Evolutionary conservation across 2,888 invertebrate genomes (phyloP), one percentile per base, ranked within the genome.

Genomic region (Lochmaea crataegi): DNA sequence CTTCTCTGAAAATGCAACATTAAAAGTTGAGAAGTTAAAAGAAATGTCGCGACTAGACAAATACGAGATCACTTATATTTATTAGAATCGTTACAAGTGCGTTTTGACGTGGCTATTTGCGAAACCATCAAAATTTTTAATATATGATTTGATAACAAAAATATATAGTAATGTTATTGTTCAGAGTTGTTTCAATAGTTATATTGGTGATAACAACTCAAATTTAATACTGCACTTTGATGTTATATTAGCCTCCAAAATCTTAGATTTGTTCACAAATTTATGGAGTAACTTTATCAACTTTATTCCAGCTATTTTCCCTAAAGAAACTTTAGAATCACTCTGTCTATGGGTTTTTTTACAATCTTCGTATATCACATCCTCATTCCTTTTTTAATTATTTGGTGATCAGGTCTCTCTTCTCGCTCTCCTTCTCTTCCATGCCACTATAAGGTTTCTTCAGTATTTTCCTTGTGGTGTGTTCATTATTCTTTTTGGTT

Each of bases 21-120:
- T 80, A 78, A 80, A 79, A 79, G 80, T 75, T 75, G 71, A 74
- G 77, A 78, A 79, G 73, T 77, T 76, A 71, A 53, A 58, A 67
- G 66, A 68, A 57, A 69, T 69, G 56, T 67, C 71, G 72, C 72
- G 76, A 72, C 72, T 73, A 71, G 53, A 48, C 60, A 42, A 65
- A 26, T 42, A 65, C 65, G 65, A 60, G 41, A 64, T 32, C 51
- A 64, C 41, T 69, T 69, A 69, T 64, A 63, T 69, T 67, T 69
- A 69, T 69, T 69, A 68, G 60, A 45, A 60, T 60, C 51, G 68
- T 68, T 26, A n/a, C 69, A 63, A 60, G 32, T 41, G 38, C 9
- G 18, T 45, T 63, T 69, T 64, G 48, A 26, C 16, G 41, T 60
- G 2, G 60, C 41, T 38, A 32, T 60, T 32, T 60, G 16, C 60